phyloP scores from a whole-genome alignment of 2,888 invertebrate species.

The Halictus ligatus region DNA sequence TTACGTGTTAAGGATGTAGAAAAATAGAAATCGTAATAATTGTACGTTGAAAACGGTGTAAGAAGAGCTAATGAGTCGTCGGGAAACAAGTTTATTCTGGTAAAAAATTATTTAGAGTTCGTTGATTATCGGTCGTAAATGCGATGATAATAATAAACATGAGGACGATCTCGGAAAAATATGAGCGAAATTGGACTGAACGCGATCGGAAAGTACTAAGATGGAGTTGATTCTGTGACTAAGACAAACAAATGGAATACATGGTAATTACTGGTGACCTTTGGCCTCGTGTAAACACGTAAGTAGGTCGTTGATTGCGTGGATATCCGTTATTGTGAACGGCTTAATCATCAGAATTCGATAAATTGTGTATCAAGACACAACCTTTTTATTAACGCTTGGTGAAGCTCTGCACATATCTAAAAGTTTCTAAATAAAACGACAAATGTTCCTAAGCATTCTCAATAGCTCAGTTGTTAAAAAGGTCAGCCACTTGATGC shows the following conservation, averaged over 20 bases:
- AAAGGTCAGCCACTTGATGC: no score
- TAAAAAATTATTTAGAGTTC: not conserved
- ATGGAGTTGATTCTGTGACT: constrained; percentile 21
- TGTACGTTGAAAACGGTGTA: not conserved
- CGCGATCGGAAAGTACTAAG: not conserved
- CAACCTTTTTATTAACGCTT: not conserved
- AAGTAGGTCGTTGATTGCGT: constrained; percentile 16
- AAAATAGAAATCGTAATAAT: constrained; percentile 18
- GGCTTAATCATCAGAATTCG: not conserved
- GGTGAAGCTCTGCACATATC: no score
- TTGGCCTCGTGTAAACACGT: not conserved
- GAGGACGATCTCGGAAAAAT: not conserved
- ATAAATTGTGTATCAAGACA: no score
- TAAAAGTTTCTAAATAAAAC: not conserved
- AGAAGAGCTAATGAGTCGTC: not conserved
- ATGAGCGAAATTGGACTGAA: not conserved
- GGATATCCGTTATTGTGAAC: constrained; percentile 28
- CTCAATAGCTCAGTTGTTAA: no score
- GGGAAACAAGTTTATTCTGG: not conserved
- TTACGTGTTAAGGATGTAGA: constrained; percentile 2
- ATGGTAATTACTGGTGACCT: constrained; percentile 39
- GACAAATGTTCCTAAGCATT: not conserved
- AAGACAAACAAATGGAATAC: constrained; percentile 40
- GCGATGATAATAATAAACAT: not conserved
- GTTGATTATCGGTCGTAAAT: not conserved